Evolutionary conservation across 2,113 vertebrate genomes (phyloP), one percentile per base, ranked within the genome.

Genomic region (Tinamus guttatus): DNA sequence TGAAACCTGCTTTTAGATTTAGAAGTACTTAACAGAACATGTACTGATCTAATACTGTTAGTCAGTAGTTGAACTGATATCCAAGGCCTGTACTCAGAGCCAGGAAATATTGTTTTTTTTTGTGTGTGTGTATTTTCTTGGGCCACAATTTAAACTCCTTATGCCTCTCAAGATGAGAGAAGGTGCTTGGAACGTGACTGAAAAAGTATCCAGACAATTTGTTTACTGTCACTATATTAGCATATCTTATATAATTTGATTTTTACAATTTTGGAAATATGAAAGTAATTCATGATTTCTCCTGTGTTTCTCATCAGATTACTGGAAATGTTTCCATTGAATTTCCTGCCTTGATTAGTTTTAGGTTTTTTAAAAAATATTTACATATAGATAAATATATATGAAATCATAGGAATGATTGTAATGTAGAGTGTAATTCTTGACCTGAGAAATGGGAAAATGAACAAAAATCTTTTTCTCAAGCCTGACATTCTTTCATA

Each of bases 251-350:
- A n/a, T 71, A 30, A 84, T 73, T 87, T 21, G 0, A 9, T 34
- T 47, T 47, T 89, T 68, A 92, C 91, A 54, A 8, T 63, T 87
- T 77, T 68, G 22, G 28, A 84, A 86, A 34, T 63, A 43, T 34
- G n/a, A 25, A 58, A 78, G 4, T 70, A 47, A 87, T 63, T 95
- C 15, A 70, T 73, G 27, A 52, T 64, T 85, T 3, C n/a, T 94
- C 54, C 5, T 67, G 64, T 93, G n/a, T 91, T 85, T 95, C 77
- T 88, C 20, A 59, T 45, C 15, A 45, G 52, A 64, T 81, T 82
- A 19, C 62, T 82, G 68, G 71, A 70, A 89, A 81, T 2, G 69
- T 49, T 89, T 60, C 52, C 7, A 34, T 38, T 60, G 20, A 52
- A 84, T 94, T 9, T 54, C 81, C 28, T 93, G 41, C 25, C 45